These are phyloP conservation scores for Xanthostigma xanthostigma DNA, from an alignment of 2,888 invertebrate species.

Conservation along the genomic window DNA sequence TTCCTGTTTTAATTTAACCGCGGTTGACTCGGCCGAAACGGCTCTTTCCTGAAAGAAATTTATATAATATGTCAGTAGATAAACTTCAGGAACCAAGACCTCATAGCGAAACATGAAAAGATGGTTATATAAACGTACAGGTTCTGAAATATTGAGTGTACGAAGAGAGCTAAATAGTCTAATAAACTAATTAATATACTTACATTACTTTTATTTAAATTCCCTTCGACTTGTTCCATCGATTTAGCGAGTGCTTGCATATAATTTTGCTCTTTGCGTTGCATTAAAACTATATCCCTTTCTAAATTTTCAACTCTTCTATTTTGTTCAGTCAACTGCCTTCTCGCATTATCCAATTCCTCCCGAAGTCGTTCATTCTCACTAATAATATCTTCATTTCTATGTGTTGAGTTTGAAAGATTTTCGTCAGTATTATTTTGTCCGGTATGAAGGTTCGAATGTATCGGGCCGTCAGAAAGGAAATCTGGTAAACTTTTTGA, in stretches of 20 bases:
- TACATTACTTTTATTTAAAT: conserved; percentile 40
- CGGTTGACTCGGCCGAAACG: conserved; percentile 42
- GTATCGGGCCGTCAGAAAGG: conserved; percentile 51
- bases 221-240: conserved; percentile 41
- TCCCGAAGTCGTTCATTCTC: conserved; percentile 35
- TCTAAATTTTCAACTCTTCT: conserved; percentile 36
- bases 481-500: conserved; percentile 53
- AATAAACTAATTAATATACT: conserved; percentile 14
- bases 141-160: too few species aligned
- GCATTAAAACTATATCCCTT: conserved; percentile 33
- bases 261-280: conserved; percentile 36
- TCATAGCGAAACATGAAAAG: too few species aligned
- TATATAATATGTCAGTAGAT: too few species aligned
- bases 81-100: too few species aligned
- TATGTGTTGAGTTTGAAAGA: background rate
- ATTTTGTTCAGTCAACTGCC: conserved; percentile 36
- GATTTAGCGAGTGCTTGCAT: conserved; percentile 37
- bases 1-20: conserved; percentile 50
- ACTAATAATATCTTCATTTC: conserved; percentile 16
- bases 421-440: conserved; percentile 21
- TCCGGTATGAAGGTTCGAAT: conserved; percentile 19
- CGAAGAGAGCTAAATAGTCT: too few species aligned
- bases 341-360: conserved; percentile 37
- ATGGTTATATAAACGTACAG: too few species aligned
- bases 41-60: conserved; percentile 39